Percentiles rank a stretch among this genome's conserved stretches.
These are phyloP conservation scores for Heterodera carotae DNA, from an alignment of 1,140 invertebrate species.

Conservation along the genomic window DNA sequence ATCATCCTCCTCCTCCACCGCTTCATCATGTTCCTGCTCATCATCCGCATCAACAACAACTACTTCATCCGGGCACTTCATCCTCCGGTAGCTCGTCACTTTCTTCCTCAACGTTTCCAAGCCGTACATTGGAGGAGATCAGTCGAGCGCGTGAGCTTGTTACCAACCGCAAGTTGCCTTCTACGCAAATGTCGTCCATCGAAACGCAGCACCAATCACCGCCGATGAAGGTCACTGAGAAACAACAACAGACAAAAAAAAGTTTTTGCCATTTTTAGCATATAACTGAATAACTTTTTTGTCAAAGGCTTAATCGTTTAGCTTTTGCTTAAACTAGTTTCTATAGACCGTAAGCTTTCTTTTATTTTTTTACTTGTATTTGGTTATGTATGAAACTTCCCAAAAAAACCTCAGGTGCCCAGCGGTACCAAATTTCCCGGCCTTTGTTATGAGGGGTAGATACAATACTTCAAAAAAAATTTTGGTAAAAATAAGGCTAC, in stretches of 20 bases:
- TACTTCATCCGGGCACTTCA: conserved; percentile 32
- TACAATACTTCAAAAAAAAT: too few species aligned
- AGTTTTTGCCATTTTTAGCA: not conserved
- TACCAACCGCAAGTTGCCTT: conserved; percentile 3
- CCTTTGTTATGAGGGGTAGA: too few species aligned
- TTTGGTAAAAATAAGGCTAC: too few species aligned
- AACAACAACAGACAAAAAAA: not conserved
- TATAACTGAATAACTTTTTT: too few species aligned
- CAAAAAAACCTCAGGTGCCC: too few species aligned
- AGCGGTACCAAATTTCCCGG: too few species aligned
- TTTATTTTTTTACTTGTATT: too few species aligned
- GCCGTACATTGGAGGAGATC: conserved; percentile 19
- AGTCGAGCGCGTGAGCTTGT: conserved; percentile 12
- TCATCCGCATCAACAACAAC: conserved; percentile 29
- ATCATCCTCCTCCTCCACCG: not conserved
- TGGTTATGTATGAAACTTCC: too few species aligned
- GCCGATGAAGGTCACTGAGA: conserved; percentile 45
- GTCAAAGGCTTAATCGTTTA: too few species aligned
- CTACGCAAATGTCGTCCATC: conserved; percentile 21
- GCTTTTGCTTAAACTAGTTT: too few species aligned
- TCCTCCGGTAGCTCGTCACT: not conserved
- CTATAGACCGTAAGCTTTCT: too few species aligned
- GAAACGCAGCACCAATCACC: conserved; percentile 46
- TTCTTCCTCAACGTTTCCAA: not conserved
- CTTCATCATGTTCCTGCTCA: conserved; percentile 1